Conservation (phyloP, 2,113 vertebrate genomes). For the Dipodomys merriami region DNA sequence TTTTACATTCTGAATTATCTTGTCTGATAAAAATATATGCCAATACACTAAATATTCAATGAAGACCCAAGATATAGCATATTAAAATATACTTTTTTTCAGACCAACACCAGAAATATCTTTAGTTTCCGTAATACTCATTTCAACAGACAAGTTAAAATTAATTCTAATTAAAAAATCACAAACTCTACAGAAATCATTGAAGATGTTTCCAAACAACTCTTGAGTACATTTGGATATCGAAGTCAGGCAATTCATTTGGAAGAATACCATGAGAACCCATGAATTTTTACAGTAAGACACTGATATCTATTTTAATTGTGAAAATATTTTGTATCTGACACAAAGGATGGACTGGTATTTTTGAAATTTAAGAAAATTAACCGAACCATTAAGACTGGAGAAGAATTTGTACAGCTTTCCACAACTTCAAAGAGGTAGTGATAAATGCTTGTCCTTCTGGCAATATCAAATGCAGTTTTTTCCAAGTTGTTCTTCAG, state of each 20-base stretch:
- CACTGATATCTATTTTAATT: conserved; percentile 36
- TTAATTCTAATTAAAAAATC: conserved; percentile 68
- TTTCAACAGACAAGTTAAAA: conserved; percentile 48
- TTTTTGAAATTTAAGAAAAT: conserved; percentile 40
- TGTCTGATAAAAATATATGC: conserved; percentile 71
- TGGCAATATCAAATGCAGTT: conserved; percentile 92
- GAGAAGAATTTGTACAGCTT: conserved; percentile 89
- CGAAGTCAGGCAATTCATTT: conserved; percentile 30
- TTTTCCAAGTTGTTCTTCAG: conserved; percentile 92
- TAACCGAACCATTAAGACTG: conserved; percentile 74
- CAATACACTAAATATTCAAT: conserved; percentile 61
- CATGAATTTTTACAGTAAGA: conserved; percentile 23
- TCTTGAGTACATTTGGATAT: conserved; percentile 61
- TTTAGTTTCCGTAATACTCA: conserved; percentile 54
- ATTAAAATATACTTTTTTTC: conserved; percentile 77
- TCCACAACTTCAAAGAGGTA: conserved; percentile 96
- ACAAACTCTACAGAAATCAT: conserved; percentile 21
- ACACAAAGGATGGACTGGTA: conserved; percentile 64
- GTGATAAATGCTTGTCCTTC: conserved; percentile 90
- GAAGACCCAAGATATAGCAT: conserved; percentile 46
- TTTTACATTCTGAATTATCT: conserved; percentile 53
- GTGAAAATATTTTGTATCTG: conserved; percentile 45
- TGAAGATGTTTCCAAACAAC: conserved; percentile 27
- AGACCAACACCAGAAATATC: conserved; percentile 77
- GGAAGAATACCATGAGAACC: conserved; percentile 11